Evolutionary conservation across 1,140 invertebrate species (phyloP).

Genomic region (Polypedilum pembai): DNA sequence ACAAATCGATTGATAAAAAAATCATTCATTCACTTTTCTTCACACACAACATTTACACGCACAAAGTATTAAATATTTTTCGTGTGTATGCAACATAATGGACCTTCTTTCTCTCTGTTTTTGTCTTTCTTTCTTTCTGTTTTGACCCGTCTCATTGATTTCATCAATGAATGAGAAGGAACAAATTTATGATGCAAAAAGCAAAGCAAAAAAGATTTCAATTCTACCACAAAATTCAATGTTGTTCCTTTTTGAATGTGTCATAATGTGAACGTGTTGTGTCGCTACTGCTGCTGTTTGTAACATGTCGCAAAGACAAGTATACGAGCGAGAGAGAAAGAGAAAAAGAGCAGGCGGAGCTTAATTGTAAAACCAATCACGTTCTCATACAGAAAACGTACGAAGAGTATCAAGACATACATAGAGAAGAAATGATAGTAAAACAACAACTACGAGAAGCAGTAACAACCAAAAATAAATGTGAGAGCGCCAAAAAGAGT

Average conservation of each 20-base stretch:
- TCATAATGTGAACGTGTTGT: slow-evolving; percentile 22
- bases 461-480: not conserved
- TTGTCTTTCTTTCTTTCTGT: slow-evolving; percentile 15
- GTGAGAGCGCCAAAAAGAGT: not conserved
- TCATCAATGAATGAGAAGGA: not conserved
- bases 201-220: not conserved
- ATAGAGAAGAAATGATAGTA: too few relatives aligned
- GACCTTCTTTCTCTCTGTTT: not conserved
- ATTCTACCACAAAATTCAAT: not conserved
- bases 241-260: not conserved
- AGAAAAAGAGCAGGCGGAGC: slow-evolving; percentile 9
- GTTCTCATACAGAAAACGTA: slow-evolving; percentile 27
- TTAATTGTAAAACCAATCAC: slow-evolving; percentile 28
- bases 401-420: slow-evolving; percentile 1
- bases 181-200: not conserved
- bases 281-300: not conserved
- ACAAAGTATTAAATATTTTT: not conserved
- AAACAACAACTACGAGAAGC: not conserved
- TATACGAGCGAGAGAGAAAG: too few relatives aligned
- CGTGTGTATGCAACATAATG: not conserved
- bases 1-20: slow-evolving; percentile 27
- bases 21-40: not conserved
- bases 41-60: not conserved
- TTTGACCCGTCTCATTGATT: slow-evolving; percentile 17
- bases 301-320: slow-evolving; percentile 6